phyloP scores from a whole-genome alignment of 2,113 vertebrate genomes.

The Pygathrix nemaeus region DNA sequence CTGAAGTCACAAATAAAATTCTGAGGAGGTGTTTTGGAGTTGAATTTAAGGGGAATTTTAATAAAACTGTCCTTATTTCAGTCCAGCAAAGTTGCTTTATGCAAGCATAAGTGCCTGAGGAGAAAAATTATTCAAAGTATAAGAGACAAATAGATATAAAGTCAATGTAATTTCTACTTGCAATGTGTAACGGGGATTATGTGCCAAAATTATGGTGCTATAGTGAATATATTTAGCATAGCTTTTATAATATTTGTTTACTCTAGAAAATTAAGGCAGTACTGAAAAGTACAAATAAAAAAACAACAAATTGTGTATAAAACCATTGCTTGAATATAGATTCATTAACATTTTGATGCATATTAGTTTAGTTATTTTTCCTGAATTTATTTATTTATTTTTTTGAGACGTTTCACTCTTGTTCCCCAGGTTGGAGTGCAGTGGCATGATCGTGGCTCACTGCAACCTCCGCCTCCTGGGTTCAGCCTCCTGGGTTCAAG shows the following conservation, averaged over 20 bases:
- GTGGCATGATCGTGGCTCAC: no score
- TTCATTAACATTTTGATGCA: background rate
- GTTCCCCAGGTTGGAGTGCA: no score
- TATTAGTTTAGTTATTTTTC: background rate
- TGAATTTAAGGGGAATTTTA: background rate
- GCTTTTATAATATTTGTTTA: background rate
- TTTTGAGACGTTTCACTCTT: no score
- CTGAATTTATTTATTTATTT: background rate
- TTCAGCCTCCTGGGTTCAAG: no score
- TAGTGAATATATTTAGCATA: background rate
- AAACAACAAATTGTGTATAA: background rate
- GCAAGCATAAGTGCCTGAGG: background rate
- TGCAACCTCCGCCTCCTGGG: no score
- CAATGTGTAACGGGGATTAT: background rate
- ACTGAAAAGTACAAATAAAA: background rate
- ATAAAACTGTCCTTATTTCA: background rate
- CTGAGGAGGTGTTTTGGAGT: background rate
- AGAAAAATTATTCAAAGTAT: background rate
- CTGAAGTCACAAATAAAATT: slow-evolving; percentile 12
- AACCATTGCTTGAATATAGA: background rate
- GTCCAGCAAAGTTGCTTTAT: background rate
- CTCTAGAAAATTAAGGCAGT: background rate
- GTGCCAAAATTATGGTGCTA: background rate
- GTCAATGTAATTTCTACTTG: background rate
- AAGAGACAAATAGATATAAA: background rate